A percentile compares a stretch with the other conserved stretches of the same genome.
Evolutionary conservation across 2,113 vertebrate genomes (phyloP).

Genomic region (Motacilla alba): DNA sequence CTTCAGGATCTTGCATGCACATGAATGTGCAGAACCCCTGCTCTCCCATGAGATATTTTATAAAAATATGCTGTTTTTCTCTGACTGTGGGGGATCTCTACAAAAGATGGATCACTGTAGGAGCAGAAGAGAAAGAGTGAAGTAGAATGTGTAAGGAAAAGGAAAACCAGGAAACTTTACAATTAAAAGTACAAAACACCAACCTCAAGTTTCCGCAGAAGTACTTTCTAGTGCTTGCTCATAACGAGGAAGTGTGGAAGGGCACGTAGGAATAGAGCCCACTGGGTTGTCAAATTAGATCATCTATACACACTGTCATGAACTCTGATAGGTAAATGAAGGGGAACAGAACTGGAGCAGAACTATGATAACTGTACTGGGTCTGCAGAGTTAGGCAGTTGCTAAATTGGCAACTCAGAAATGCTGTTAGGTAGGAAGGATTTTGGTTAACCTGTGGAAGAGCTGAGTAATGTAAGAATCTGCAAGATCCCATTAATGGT

Average conservation of each 20-base stretch:
- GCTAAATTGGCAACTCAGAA: neutral
- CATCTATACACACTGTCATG: neutral
- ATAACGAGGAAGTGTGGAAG: neutral
- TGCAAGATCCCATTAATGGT: neutral
- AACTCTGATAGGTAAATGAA: neutral
- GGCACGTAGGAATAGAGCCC: neutral
- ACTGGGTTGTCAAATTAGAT: neutral
- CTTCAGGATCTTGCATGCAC: neutral
- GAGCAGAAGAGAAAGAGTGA: neutral
- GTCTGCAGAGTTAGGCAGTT: neutral
- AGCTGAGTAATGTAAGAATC: neutral
- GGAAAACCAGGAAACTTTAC: neutral
- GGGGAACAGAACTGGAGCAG: neutral
- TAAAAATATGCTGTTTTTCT: neutral
- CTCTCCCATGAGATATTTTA: neutral
- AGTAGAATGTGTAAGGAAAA: neutral
- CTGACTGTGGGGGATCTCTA: neutral
- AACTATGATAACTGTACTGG: neutral
- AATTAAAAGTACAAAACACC: neutral
- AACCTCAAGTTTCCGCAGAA: neutral
- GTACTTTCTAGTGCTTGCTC: neutral
- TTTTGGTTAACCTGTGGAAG: neutral
- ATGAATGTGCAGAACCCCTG: neutral
- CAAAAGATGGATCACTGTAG: neutral
- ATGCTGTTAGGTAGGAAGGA: neutral